Evolutionary conservation across 2,797 vertebrate genomes (phyloP).

Genomic region (Gymnocypris eckloni): DNA sequence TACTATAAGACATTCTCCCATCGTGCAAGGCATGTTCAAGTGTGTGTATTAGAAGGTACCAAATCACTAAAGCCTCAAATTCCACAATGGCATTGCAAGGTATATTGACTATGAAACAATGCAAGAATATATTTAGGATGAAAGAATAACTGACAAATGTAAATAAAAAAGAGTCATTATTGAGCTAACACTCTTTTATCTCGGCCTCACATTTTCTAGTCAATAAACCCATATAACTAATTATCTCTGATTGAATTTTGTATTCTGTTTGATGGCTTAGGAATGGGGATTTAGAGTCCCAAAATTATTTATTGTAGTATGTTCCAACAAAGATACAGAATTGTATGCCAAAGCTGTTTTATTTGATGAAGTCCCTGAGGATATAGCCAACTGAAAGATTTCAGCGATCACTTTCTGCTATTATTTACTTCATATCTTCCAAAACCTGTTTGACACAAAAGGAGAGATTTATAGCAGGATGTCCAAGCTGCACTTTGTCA

Average conservation of each 20-base stretch:
- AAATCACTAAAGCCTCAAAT: neutral
- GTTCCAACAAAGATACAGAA: neutral
- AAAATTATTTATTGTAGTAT: neutral
- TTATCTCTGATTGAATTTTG: constrained; percentile 2
- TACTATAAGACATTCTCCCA: constrained; percentile 1
- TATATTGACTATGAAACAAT: neutral
- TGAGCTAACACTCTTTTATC: neutral
- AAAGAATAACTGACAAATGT: neutral
- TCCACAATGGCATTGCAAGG: neutral
- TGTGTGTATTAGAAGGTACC: neutral
- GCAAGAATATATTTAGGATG: neutral
- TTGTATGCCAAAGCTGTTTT: constrained; percentile 10
- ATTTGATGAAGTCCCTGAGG: neutral
- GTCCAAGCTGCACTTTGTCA: neutral
- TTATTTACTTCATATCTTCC: neutral
- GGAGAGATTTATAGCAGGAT: neutral
- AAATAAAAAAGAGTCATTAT: neutral
- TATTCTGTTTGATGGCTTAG: constrained; percentile 21
- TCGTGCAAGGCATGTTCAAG: neutral
- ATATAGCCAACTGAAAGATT: neutral
- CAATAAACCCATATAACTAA: neutral
- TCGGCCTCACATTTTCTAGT: neutral
- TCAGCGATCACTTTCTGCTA: neutral
- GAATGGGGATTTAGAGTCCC: neutral
- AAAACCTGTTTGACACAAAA: neutral